phyloP scores from a whole-genome alignment of 1,140 invertebrate genomes.

The Brachionus koreanus region DNA sequence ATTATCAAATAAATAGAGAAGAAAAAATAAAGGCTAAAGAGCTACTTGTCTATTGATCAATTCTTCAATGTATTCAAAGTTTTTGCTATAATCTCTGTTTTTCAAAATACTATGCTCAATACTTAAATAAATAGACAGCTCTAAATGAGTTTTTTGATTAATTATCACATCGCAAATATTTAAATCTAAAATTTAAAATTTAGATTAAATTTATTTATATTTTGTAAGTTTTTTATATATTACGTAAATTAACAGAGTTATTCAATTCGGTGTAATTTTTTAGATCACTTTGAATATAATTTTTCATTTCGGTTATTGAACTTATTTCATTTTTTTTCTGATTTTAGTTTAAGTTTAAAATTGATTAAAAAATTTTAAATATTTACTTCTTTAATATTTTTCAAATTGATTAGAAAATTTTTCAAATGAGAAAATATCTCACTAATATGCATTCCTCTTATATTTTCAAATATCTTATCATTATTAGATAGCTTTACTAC shows the following conservation, averaged over 20 bases:
- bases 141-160: slow-evolving; percentile 28
- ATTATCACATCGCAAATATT: slow-evolving; percentile 29
- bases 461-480: slow-evolving; percentile 36
- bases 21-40: background rate
- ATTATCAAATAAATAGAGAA: background rate
- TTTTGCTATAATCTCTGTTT: slow-evolving; percentile 18
- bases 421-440: slow-evolving; percentile 40
- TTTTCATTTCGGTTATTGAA: slow-evolving; percentile 4
- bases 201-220: background rate
- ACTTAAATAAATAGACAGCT: slow-evolving; percentile 14
- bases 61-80: slow-evolving; percentile 34
- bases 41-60: slow-evolving; percentile 32
- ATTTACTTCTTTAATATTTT: slow-evolving; percentile 37
- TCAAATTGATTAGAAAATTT: background rate
- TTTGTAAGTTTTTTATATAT: background rate
- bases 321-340: slow-evolving; percentile 40
- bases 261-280: slow-evolving; percentile 17
- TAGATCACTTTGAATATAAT: background rate
- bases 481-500: slow-evolving; percentile 3
- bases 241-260: background rate
- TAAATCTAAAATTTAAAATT: slow-evolving; percentile 17
- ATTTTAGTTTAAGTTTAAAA: background rate
- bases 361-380: too few species aligned
- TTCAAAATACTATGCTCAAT: slow-evolving; percentile 23
- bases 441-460: slow-evolving; percentile 33